These are phyloP conservation scores for Gryllus bimaculatus DNA, from an alignment of 1,140 invertebrate genomes.

Conservation along the genomic window DNA sequence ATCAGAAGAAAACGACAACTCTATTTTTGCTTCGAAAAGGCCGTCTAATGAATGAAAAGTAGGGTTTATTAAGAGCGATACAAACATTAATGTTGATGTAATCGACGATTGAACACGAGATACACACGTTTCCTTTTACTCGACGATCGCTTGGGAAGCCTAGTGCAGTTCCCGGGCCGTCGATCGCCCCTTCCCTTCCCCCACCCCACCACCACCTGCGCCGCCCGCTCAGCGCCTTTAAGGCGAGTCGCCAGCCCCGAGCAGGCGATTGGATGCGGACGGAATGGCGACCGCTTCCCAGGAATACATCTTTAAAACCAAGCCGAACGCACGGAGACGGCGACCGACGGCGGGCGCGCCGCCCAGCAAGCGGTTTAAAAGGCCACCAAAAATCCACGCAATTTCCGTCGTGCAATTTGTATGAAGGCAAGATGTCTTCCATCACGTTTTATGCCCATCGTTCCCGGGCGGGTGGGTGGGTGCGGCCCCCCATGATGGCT, in stretches of 20 bases:
- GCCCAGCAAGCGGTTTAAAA: background rate
- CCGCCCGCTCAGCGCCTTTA: background rate
- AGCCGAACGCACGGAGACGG: background rate
- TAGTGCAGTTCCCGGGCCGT: too few species aligned
- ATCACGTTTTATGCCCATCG: background rate
- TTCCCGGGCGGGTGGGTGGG: background rate
- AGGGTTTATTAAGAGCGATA: too few species aligned
- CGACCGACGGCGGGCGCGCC: background rate
- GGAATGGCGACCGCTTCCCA: background rate
- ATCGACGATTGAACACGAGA: too few species aligned
- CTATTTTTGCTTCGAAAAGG: too few species aligned
- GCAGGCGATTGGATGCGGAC: background rate
- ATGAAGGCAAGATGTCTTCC: conserved; percentile 3
- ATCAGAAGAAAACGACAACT: too few species aligned
- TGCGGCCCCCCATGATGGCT: background rate
- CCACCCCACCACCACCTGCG: background rate
- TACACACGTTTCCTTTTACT: too few species aligned
- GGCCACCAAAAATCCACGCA: background rate
- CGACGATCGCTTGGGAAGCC: too few species aligned
- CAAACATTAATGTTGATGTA: too few species aligned
- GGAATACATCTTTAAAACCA: background rate
- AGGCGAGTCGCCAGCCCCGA: background rate
- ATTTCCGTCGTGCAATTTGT: background rate
- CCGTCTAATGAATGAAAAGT: too few species aligned
- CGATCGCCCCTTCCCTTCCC: too few species aligned